Base-by-base conservation (phyloP, 2,888 invertebrate genomes). In the Drosophila falleni region DNA sequence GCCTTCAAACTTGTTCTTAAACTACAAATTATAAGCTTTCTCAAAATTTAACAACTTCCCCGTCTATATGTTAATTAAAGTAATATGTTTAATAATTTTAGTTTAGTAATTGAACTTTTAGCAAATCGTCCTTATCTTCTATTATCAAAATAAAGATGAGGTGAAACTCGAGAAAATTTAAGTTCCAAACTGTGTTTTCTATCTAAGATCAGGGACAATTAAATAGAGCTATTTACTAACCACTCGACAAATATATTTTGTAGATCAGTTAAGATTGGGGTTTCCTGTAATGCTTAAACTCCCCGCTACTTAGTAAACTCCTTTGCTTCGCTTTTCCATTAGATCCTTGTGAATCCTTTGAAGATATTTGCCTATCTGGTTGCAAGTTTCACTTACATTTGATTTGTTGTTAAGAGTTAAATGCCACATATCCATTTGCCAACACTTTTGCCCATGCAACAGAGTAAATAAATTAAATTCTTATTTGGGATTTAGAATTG, bases 401-500 rank as follows among this genome's bases (percentile, higher is more conserved):
- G 81, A 83, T 86, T 86, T 86, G 87, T 74, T 73, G 71, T 50
- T 60, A 55, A 62, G 76, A 64, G 78, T 66, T 80, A 75, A 75
- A 74, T 76, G 71, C 80, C 54, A 83, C 87, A 84, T 83, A 74
- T 74, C 63, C 70, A 78, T 69, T 78, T 74, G 75, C 71, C 87
- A 80, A 76, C 83, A 58, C 58, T 50, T 42, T 42, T 16, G 35
- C 19, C 35, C 59, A 49, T 41, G 35, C 26, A 35, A 42, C 75
- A 76, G 63, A 79, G 81, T 87, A 85, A 87, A 87, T 87, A 83
- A 87, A 86, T 87, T 83, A 74, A 78, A 85, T 86, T 81, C 72
- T 69, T 79, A 71, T 79, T 74, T 72, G n/a, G 63, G 29, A 37
- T 42, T 46, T 58, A 55, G 65, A 63, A 19, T 37, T 13, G 39